Conservation (phyloP, 2,888 invertebrate species). For the Ceriagrion tenellum region DNA sequence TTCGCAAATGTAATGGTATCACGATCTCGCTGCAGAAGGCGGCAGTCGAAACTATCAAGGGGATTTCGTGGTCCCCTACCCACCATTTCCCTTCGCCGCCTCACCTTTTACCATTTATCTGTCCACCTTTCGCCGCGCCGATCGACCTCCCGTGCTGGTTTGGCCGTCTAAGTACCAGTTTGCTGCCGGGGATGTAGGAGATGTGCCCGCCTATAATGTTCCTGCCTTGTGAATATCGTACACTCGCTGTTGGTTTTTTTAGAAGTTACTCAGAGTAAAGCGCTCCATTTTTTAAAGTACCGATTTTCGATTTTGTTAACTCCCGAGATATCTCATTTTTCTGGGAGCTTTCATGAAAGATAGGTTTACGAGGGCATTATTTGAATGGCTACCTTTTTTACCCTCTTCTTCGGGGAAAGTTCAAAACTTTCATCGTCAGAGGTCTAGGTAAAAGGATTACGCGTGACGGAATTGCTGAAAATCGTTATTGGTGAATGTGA, state of each 20-base stretch:
- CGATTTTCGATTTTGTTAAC: background rate
- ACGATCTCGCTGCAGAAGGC: slow-evolving; percentile 63
- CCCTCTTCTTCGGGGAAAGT: background rate
- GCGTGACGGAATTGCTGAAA: no score
- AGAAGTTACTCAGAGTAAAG: background rate
- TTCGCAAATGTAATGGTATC: slow-evolving; percentile 64
- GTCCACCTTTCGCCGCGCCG: background rate
- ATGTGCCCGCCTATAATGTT: slow-evolving; percentile 24
- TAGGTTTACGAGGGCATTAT: background rate
- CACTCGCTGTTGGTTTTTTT: background rate
- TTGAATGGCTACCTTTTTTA: background rate
- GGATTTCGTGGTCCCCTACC: background rate
- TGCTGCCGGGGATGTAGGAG: background rate
- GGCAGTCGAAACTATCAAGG: slow-evolving; percentile 22
- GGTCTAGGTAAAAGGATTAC: no score
- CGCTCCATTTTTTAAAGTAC: background rate
- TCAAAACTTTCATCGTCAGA: background rate
- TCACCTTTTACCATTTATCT: background rate
- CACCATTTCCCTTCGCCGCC: background rate
- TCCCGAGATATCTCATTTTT: slow-evolving; percentile 19
- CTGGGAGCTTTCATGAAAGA: background rate
- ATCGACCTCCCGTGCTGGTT: slow-evolving; percentile 12
- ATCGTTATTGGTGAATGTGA: no score
- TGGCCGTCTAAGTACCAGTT: slow-evolving; percentile 20
- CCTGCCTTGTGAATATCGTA: background rate